Evolutionary conservation across 2,113 vertebrate genomes (phyloP).

Genomic region (Neopipo cinnamomea): DNA sequence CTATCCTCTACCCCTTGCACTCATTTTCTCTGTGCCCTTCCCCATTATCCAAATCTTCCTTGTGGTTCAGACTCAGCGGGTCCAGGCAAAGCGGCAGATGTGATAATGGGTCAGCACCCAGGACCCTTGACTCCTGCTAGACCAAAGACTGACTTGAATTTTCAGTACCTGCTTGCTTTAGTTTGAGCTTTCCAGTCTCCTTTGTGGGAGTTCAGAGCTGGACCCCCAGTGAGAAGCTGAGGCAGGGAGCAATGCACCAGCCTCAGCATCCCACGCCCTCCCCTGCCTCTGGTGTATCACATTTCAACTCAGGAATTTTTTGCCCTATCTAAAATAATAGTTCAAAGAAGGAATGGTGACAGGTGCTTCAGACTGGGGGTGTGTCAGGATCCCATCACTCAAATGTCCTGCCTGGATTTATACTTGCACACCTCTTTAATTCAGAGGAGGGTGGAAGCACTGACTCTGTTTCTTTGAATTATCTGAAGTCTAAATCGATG

Average conservation of each 20-base stretch:
- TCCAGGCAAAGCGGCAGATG: not conserved
- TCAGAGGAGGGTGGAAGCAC: not conserved
- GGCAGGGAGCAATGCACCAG: not conserved
- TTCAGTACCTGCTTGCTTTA: not conserved
- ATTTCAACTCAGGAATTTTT: not conserved
- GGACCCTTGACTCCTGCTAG: not conserved
- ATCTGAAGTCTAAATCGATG: not conserved
- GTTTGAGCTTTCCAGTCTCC: not conserved
- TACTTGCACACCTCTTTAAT: not conserved
- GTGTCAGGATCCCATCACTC: not conserved
- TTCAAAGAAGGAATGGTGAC: not conserved
- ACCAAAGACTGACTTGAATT: not conserved
- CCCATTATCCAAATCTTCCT: not conserved
- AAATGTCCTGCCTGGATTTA: not conserved
- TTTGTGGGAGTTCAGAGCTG: not conserved
- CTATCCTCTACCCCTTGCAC: not conserved
- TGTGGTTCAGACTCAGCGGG: not conserved
- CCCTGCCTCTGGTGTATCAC: not conserved
- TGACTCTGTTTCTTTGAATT: not conserved
- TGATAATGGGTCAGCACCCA: not conserved
- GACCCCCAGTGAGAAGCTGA: not conserved
- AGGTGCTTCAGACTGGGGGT: not conserved
- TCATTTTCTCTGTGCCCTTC: not conserved
- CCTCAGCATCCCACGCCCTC: not conserved
- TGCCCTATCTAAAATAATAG: not conserved